Conservation (phyloP, 2,888 invertebrate species). For the Taphrorychus bicolor region DNA sequence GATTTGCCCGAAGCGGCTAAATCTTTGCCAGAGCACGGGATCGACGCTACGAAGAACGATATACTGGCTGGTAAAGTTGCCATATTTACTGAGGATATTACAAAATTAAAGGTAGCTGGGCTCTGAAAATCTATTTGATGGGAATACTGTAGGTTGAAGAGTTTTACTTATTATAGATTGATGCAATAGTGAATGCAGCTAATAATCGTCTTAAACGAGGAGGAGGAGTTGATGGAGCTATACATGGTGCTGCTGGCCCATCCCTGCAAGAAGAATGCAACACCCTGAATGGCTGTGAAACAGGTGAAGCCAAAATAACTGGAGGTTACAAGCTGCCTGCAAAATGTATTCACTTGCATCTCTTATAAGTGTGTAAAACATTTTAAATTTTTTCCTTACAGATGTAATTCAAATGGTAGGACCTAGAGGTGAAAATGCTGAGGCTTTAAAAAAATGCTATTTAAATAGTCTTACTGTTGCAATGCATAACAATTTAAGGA, state of each 20-base stretch:
- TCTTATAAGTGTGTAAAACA: not conserved
- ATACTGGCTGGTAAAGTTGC: slow-evolving; percentile 68
- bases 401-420: slow-evolving; percentile 93
- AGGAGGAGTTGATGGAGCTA: slow-evolving; percentile 92
- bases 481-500: slow-evolving; percentile 64
- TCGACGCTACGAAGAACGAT: slow-evolving; percentile 59
- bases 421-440: slow-evolving; percentile 75
- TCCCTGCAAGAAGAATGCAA: slow-evolving; percentile 74
- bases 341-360: slow-evolving; percentile 70
- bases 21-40: slow-evolving; percentile 53
- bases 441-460: slow-evolving; percentile 74
- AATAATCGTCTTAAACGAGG: slow-evolving; percentile 78
- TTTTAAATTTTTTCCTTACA: slow-evolving; percentile 54
- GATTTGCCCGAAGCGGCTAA: slow-evolving; percentile 55
- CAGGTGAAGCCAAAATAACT: slow-evolving; percentile 86
- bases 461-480: slow-evolving; percentile 68
- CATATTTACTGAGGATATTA: slow-evolving; percentile 82
- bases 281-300: slow-evolving; percentile 74
- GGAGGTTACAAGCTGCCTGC: slow-evolving; percentile 84
- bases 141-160: no score
- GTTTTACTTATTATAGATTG: slow-evolving; percentile 63
- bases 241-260: slow-evolving; percentile 81
- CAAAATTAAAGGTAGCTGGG: slow-evolving; percentile 75
- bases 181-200: slow-evolving; percentile 91
- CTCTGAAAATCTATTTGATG: not conserved